Evolutionary conservation across 2,113 vertebrate species (phyloP).

Genomic region (Lethenteron camtschaticum): DNA sequence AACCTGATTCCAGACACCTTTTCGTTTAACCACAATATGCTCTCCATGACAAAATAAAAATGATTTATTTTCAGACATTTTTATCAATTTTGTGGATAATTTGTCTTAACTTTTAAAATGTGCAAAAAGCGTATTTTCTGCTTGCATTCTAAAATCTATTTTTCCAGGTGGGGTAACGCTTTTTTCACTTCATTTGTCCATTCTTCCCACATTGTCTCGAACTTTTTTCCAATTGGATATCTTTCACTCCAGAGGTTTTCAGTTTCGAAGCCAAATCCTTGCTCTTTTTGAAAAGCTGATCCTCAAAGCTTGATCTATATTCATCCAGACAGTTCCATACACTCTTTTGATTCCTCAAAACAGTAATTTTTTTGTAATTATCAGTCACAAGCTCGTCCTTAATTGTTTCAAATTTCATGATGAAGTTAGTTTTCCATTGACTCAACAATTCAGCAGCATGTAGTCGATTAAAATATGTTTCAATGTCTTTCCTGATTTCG

Average conservation of each 20-base stretch:
- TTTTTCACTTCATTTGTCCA: conserved; percentile 13
- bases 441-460: not conserved
- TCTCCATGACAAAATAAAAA: not conserved
- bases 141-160: conserved; percentile 12
- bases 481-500: conserved; percentile 13
- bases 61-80: rapidly evolving
- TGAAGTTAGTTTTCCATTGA: conserved; percentile 17
- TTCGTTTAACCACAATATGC: conserved; percentile 9
- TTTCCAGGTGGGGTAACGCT: not conserved
- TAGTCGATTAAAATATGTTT: conserved; percentile 18
- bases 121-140: conserved; percentile 14
- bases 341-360: conserved; percentile 12
- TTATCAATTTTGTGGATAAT: conserved; percentile 8
- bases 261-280: conserved; percentile 6
- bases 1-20: rapidly evolving
- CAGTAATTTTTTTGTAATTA: conserved; percentile 12
- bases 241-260: conserved; percentile 8
- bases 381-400: conserved; percentile 13
- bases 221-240: conserved; percentile 13
- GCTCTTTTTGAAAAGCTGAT: conserved; percentile 14
- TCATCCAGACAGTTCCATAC: conserved; percentile 11
- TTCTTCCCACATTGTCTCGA: conserved; percentile 12
- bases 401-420: conserved; percentile 13
- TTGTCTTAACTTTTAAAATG: conserved; percentile 11
- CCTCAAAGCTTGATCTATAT: conserved; percentile 12